A percentile compares a stretch with the other conserved stretches of the same genome.
Conservation (phyloP, 2,797 vertebrate genomes). For the Acanthiza pusilla region DNA sequence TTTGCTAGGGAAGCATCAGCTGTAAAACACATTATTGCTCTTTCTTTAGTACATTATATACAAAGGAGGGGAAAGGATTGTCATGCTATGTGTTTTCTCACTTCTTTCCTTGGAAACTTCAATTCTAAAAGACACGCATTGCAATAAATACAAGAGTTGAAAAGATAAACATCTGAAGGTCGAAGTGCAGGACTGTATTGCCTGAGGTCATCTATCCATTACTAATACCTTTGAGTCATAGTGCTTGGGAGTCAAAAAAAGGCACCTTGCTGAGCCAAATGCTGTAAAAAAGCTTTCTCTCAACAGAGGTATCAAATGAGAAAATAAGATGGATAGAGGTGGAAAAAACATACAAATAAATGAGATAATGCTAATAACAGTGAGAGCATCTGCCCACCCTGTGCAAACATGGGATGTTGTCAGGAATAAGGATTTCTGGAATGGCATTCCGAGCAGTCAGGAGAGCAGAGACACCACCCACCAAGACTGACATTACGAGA, state of each 20-base stretch:
- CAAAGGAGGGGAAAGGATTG: background rate
- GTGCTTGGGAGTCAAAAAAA: background rate
- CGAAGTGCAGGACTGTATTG: background rate
- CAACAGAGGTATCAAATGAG: background rate
- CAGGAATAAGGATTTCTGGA: background rate
- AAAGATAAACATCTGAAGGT: background rate
- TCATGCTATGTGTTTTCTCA: background rate
- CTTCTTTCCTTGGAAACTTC: background rate
- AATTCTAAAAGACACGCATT: background rate
- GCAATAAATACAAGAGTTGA: background rate
- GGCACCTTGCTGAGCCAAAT: background rate
- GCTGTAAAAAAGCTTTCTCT: background rate
- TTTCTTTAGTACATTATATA: background rate
- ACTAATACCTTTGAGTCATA: background rate
- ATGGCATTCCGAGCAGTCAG: background rate
- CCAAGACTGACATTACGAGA: background rate
- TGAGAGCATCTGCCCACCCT: background rate
- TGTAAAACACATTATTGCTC: background rate
- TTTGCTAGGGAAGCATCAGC: background rate
- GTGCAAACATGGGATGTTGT: accelerated
- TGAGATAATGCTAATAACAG: background rate
- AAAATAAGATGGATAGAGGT: background rate
- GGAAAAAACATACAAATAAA: background rate
- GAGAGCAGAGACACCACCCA: background rate
- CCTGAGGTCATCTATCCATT: background rate